Evolutionary conservation across 2,888 invertebrate species (phyloP), one percentile per base, ranked within the genome.

Genomic region (Marronus borbonicus): DNA sequence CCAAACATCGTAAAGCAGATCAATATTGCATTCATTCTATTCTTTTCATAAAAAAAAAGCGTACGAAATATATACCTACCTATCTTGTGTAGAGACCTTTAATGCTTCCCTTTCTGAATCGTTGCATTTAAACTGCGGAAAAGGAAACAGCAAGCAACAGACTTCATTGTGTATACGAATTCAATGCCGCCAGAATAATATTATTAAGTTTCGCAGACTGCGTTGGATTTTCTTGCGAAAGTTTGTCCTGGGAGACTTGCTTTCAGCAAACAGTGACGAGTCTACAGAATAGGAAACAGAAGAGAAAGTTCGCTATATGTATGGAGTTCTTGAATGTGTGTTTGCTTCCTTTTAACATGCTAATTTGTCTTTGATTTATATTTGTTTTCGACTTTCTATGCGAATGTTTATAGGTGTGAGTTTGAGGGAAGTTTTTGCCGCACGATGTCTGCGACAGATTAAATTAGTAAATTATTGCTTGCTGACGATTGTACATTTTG

Each of bases 121-220:
- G 68, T 17, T 68, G 50, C 68, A 68, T 24, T 58, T 39, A 72
- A 72, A 72, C 36, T 58, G 12, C 20, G 20, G 28, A 8, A 39
- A 5, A 44, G 10, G 36, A 20, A 72, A 58, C n/a, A 10, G 39
- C 39, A 39, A 39, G 39, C 12, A 36, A 20, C 55, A 17, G 39
- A 24, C 39, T 39, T 17, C 14, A 24, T 60, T 74, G 60, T 49
- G 28, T 17, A 62, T 49, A 20, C 44, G 58, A 28, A 60, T 74
- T 74, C 58, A 72, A 74, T 60, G 62, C 44, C 72, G 24, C 14
- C 44, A 28, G 49, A 74, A 74, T 70, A 70, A 55, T 60, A 60
- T 68, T 50, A 68, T 60, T 60, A 74, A 60, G 58, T 74, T 60
- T 58, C 60, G 39, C 31, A 60, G 60, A 14, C 44, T 58, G 24